A percentile compares a stretch with the other conserved stretches of the same genome.
Conservation (phyloP, 2,888 invertebrate species). For the Leucophenga maculata region DNA sequence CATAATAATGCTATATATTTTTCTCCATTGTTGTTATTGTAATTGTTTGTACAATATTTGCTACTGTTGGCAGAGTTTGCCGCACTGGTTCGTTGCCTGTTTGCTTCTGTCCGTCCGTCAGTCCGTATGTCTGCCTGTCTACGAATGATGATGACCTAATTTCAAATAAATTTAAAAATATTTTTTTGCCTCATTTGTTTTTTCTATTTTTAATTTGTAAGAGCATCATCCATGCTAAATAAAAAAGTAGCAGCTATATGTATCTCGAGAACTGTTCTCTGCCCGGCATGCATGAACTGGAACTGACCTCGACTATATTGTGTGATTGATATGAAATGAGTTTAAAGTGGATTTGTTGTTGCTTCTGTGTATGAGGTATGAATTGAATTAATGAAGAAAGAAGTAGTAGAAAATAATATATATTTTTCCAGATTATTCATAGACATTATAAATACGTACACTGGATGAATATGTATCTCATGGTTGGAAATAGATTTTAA, state of each 20-base stretch:
- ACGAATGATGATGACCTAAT: conserved; percentile 23
- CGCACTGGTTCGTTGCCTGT: conserved; percentile 32
- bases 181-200: conserved; percentile 4
- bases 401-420: background rate
- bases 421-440: background rate
- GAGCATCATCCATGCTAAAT: too few relatives aligned
- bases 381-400: too few relatives aligned
- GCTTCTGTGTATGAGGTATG: too few relatives aligned
- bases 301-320: conserved; percentile 2
- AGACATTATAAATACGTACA: too few relatives aligned
- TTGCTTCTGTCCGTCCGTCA: conserved; percentile 1
- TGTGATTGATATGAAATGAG: background rate
- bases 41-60: too few relatives aligned
- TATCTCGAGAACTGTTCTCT: background rate
- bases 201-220: background rate
- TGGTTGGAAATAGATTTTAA: too few relatives aligned
- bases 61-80: conserved; percentile 31
- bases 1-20: too few relatives aligned
- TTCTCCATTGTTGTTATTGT: too few relatives aligned
- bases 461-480: too few relatives aligned
- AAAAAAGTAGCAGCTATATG: background rate
- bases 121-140: conserved; percentile 19
- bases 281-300: background rate
- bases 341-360: conserved; percentile 26
- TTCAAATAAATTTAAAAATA: conserved; percentile 25